Conservation (phyloP, 2,113 vertebrate species). For the Campylomormyrus numenius region DNA sequence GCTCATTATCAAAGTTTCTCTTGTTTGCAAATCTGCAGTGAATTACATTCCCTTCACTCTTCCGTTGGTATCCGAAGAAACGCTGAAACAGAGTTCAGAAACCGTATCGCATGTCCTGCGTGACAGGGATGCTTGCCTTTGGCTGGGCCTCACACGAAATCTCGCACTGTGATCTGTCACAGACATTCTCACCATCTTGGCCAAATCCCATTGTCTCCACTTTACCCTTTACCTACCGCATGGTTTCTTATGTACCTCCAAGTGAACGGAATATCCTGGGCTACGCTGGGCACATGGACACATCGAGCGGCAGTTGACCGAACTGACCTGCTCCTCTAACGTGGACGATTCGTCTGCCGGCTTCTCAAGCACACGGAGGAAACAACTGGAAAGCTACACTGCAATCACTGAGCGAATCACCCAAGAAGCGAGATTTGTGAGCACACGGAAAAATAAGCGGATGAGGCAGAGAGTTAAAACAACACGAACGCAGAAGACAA, state of each 20-base stretch:
- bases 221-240: background rate
- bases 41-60: background rate
- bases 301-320: background rate
- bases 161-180: background rate
- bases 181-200: background rate
- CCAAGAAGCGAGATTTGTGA: background rate
- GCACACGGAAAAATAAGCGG: background rate
- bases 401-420: background rate
- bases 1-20: background rate
- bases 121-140: background rate
- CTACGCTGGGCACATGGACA: background rate
- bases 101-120: background rate
- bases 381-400: background rate
- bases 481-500: background rate
- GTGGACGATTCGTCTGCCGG: background rate
- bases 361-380: background rate
- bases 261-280: background rate
- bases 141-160: background rate
- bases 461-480: background rate
- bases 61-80: background rate
- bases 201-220: background rate
- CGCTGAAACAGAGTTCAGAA: background rate
- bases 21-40: background rate
- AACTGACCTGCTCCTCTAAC: background rate
- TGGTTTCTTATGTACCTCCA: background rate